Conservation (phyloP, 2,113 vertebrate genomes). For the Scytalopus superciliaris region DNA sequence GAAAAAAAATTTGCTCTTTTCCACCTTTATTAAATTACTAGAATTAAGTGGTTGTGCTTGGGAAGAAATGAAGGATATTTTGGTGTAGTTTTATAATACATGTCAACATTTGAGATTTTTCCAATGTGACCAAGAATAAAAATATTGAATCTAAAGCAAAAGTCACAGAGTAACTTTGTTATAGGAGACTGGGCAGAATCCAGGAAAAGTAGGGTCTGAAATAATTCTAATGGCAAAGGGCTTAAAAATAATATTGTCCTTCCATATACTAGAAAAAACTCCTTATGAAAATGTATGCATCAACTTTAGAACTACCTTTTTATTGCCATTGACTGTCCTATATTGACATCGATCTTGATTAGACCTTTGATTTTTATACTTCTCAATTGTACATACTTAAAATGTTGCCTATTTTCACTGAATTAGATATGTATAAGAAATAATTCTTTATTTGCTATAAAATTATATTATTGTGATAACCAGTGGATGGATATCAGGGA, state of each 20-base stretch:
- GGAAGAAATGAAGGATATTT: background rate
- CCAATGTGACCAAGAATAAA: background rate
- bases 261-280: background rate
- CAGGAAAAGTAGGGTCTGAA: background rate
- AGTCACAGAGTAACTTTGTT: background rate
- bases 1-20: background rate
- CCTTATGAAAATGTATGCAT: background rate
- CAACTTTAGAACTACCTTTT: background rate
- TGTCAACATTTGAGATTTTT: background rate
- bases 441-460: background rate
- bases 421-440: background rate
- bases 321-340: background rate
- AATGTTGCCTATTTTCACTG: background rate
- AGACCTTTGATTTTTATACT: background rate
- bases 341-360: background rate
- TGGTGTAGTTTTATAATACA: background rate
- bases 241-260: background rate
- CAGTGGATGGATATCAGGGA: too few relatives aligned
- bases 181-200: background rate
- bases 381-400: background rate
- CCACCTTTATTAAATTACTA: background rate
- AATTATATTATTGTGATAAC: background rate
- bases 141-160: background rate
- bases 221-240: background rate
- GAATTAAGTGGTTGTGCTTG: background rate